These are phyloP conservation scores for Catostomus latipinnis DNA, from an alignment of 2,797 vertebrate genomes.

Conservation along the genomic window DNA sequence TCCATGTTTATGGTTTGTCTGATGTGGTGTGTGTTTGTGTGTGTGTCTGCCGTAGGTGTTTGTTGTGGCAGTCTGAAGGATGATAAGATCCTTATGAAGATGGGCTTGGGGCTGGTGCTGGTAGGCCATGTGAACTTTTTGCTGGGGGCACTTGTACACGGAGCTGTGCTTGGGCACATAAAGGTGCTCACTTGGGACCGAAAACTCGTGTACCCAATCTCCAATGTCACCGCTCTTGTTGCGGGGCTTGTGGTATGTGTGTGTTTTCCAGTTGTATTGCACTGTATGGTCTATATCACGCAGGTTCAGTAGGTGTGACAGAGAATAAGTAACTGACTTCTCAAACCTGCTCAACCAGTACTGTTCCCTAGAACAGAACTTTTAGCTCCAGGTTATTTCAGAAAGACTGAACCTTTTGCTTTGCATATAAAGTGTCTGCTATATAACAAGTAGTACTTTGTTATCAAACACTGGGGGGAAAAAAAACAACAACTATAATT, in stretches of 20 bases:
- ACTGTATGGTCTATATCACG: neutral
- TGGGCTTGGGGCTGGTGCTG: conserved; percentile 88
- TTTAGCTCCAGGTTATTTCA: too few species aligned
- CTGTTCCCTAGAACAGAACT: too few species aligned
- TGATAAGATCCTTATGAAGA: conserved; percentile 89
- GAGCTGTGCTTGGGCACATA: conserved; percentile 86
- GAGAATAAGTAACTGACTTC: too few species aligned
- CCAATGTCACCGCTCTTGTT: conserved; percentile 82
- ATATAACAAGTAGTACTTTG: too few species aligned
- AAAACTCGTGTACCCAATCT: conserved; percentile 79
- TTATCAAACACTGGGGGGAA: too few species aligned
- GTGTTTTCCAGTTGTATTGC: neutral
- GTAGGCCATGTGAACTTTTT: conserved; percentile 91
- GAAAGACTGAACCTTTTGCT: too few species aligned
- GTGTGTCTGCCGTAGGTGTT: conserved; percentile 66
- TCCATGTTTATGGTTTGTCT: neutral
- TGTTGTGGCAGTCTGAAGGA: conserved; percentile 82
- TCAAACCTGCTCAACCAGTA: too few species aligned
- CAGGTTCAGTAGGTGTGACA: too few species aligned
- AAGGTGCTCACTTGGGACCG: conserved; percentile 59
- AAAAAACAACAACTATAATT: too few species aligned
- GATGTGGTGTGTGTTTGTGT: neutral
- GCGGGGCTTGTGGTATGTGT: conserved; percentile 84
- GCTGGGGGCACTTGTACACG: conserved; percentile 81
- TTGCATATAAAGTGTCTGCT: too few species aligned